Conservation (phyloP, 2,113 vertebrate species). For the Eublepharis macularius region DNA sequence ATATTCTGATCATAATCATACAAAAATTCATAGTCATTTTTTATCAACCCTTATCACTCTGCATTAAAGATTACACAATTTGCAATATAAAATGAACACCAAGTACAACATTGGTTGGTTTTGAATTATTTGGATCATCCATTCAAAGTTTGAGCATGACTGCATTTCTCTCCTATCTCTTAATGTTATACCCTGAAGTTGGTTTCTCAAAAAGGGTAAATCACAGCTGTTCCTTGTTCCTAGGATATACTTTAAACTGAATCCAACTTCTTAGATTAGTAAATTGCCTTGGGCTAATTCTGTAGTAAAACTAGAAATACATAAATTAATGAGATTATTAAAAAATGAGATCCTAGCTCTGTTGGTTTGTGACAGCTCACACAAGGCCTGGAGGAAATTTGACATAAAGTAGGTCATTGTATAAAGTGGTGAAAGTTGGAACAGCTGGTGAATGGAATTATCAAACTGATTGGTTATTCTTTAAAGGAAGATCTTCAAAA, state of each 20-base stretch:
- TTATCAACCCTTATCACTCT: background rate
- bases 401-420: slow-evolving; percentile 49
- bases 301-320: slow-evolving; percentile 44
- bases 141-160: slow-evolving; percentile 6
- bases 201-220: slow-evolving; percentile 26
- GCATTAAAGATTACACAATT: background rate
- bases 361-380: slow-evolving; percentile 52
- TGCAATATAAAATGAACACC: background rate
- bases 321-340: slow-evolving; percentile 65
- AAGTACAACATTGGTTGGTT: background rate
- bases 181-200: slow-evolving; percentile 28
- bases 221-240: slow-evolving; percentile 5
- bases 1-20: background rate
- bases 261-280: slow-evolving; percentile 52
- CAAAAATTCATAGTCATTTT: background rate
- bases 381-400: background rate
- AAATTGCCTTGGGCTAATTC: slow-evolving; percentile 52
- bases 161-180: background rate
- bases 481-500: background rate
- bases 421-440: slow-evolving; percentile 13
- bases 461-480: background rate
- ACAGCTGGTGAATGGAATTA: slow-evolving; percentile 20
- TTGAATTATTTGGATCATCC: background rate
- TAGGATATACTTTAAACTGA: slow-evolving; percentile 8
- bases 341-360: slow-evolving; percentile 43